A percentile compares a stretch with the other conserved stretches of the same genome.
These are phyloP conservation scores for Scytalopus superciliaris DNA, from an alignment of 2,113 vertebrate genomes.

Conservation along the genomic window DNA sequence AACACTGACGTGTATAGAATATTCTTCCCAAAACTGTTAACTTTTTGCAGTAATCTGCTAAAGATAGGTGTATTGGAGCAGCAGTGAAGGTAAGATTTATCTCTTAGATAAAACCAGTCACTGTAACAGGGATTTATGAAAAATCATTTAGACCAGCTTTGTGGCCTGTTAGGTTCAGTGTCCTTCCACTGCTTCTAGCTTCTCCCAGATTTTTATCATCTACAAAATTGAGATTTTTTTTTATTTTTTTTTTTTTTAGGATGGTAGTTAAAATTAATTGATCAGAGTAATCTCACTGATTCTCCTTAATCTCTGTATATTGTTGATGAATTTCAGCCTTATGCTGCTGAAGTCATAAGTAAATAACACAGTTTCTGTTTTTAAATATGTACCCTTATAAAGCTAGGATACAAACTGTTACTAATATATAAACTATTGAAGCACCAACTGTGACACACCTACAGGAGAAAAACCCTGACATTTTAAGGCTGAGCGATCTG, in stretches of 20 bases:
- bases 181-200: not conserved
- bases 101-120: not conserved
- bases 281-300: not conserved
- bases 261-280: not conserved
- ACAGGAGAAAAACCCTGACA: rapidly evolving
- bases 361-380: not conserved
- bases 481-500: not conserved
- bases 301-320: not conserved
- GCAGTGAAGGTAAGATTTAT: not conserved
- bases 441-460: not conserved
- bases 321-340: not conserved
- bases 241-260: not conserved
- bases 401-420: not conserved
- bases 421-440: not conserved
- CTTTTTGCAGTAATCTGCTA: not conserved
- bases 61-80: not conserved
- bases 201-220: not conserved
- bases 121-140: not conserved
- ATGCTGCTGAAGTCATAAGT: not conserved
- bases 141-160: not conserved
- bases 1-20: not conserved
- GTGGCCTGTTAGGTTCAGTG: not conserved
- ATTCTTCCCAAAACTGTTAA: not conserved
- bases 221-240: not conserved
- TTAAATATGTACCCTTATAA: not conserved